Base-by-base conservation (phyloP, 2,888 invertebrate genomes). In the Notodromas monacha region DNA sequence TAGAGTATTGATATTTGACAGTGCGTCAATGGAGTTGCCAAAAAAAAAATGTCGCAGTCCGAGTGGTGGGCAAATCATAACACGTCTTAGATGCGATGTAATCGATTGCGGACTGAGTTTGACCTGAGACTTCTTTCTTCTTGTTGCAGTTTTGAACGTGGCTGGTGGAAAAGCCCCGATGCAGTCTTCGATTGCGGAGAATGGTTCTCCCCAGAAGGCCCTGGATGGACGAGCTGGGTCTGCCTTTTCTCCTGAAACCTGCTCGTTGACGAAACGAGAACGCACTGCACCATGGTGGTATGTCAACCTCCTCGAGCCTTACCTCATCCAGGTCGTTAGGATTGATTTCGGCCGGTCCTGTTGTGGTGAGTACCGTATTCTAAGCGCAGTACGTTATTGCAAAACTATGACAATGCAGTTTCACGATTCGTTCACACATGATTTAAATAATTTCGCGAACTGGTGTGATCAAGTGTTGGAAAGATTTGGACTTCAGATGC, bases 121-220 rank as follows among this genome's bases (percentile, higher is more conserved):
- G n/a, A n/a, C n/a, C n/a, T n/a, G 21, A n/a, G 21, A 21, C 8
- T 21, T 21, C 8, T 8, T 21, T 21, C n/a, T 21, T 21, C 12
- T 27, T 13, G 11, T 57, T 54, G 1, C 61, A 81, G 81, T 81
- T 16, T 49, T 81, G 29, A 81, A 81, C 51, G 79, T 81, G 34
- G 81, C 79, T 1, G 77, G 77, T 2, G 81, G 81, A 15, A 81
- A 81, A 48, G 81, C 81, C 0, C 77, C 81, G 2, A 81, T 81
- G 79, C 81, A 81, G 49, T 67, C 67, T 4, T 42, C 36, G 29
- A 41, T 42, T 4, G 40, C 39, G 3, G 44, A 43, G n/a, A 42
- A 40, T 8, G 79, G 77, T 10, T 68, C 74, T 8, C 77, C 79
- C 0, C 79, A 81, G 47, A 67, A 70, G 37, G 79, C 79, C 4